Base-by-base conservation (phyloP, 2,113 vertebrate genomes). In the Myanophis thanlyinensis region DNA sequence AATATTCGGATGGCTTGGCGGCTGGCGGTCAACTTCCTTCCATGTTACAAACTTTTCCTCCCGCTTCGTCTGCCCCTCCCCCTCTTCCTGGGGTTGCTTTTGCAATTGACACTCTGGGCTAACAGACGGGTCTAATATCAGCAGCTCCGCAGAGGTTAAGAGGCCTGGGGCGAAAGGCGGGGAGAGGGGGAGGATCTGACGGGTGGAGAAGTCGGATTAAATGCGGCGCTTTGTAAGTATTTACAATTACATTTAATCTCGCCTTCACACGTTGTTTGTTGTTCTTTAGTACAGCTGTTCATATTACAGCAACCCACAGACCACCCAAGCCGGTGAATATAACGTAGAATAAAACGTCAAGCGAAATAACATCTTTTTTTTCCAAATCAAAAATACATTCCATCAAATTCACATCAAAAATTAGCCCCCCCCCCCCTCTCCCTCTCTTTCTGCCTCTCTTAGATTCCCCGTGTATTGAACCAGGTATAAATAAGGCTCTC, bases 41-140 rank as follows among this genome's bases (percentile, higher is more conserved):
- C 35, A 13, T 1, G 30, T 25, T 3, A 54, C 59, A 67, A 88
- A 92, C 86, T 92, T 92, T 84, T 30, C 48, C 62, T 89, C 87
- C 91, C 87, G 5, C 91, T 11, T 5, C 62, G 62, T 23, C 87
- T 40, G 2, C 9, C 27, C 35, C 47, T 13, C 48, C 52, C 5
- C 49, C 59, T 40, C 11, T 30, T 22, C 35, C 18, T 51, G 40
- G 62, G 49, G 87, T 84, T 52, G 91, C 40, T 80, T 91, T 89
- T 53, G 62, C 91, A 92, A 92, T 92, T 92, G 91, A 92, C 91
- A 92, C 91, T 89, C 59, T 13, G 12, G 91, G 91, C 91, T 80
- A 92, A 92, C 91, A 92, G 91, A 92, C 91, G 91, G 91, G 87
- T 80, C 86, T 92, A 92, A 92, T 92, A 92, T 92, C 91, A 52